Base-by-base conservation (phyloP, 2,888 invertebrate species). In the Anthoptus insignis region DNA sequence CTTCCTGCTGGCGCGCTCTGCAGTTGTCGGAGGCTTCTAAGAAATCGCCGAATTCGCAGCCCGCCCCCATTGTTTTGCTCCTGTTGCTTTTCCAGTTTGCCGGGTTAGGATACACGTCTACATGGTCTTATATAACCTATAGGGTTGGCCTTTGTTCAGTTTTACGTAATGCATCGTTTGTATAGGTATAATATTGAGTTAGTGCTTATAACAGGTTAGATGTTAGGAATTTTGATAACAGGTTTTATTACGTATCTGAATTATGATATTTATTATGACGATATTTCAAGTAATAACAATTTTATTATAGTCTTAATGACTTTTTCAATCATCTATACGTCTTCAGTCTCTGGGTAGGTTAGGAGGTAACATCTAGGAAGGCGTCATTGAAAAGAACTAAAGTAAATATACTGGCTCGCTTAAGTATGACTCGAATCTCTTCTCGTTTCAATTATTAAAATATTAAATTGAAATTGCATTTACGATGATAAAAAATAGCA, bases 21-120 rank as follows among this genome's bases (percentile, higher is more conserved):
- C 92, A 90, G 90, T 93, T 91, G 88, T 87, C 84, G 86, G 84
- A 86, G 82, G 80, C 80, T 90, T 91, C 89, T 88, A 82, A 89
- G 88, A 91, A 91, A 87, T 84, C 84, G 80, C 86, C 81, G 84
- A 89, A 89, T 89, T 89, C 82, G 83, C 85, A 84, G 82, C 83
- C 81, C 79, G 79, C 76, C 76, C 76, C 77, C 76, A 79, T 84
- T 87, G 86, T 90, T 89, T 89, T 89, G 84, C 74, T 88, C 81
- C 73, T 84, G 80, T 86, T 86, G 77, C 81, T 78, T 81, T 82
- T 82, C 81, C 82, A 86, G 84, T 82, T 87, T 78, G 78, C 76
- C 76, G 71, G 71, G 72, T 85, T 77, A 83, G 75, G 82, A 75
- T 81, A 71, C 68, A 72, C 79, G 74, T 75, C 69, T 80, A 83